phyloP scores from a whole-genome alignment of 2,888 invertebrate species.

The Strigamia crassipes region DNA sequence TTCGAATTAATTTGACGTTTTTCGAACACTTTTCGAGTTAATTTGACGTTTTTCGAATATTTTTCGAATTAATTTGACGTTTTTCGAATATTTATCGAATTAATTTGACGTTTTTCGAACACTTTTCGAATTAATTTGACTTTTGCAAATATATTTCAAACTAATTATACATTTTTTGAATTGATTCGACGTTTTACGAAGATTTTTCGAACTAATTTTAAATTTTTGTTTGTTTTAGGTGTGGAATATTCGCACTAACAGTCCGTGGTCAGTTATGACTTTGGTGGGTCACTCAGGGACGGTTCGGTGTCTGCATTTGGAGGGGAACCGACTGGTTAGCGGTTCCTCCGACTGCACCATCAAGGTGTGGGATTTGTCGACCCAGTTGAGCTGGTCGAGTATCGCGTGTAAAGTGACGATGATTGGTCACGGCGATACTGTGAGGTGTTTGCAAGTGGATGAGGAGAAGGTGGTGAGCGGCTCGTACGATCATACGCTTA shows the following conservation, averaged over 20 bases:
- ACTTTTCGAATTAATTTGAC: too few relatives aligned
- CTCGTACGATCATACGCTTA: slow-evolving; percentile 62
- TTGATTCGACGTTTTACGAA: too few relatives aligned
- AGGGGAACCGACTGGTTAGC: slow-evolving; percentile 59
- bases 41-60: too few relatives aligned
- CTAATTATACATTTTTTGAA: too few relatives aligned
- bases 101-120: too few relatives aligned
- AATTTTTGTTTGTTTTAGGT: slow-evolving; percentile 59
- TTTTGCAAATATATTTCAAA: too few relatives aligned
- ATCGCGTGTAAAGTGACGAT: slow-evolving; percentile 64
- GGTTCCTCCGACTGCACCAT: slow-evolving; percentile 62
- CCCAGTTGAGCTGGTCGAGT: slow-evolving; percentile 61
- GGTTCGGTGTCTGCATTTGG: slow-evolving; percentile 62
- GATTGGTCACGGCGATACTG: slow-evolving; percentile 62
- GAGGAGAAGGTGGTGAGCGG: slow-evolving; percentile 62
- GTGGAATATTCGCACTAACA: slow-evolving; percentile 63
- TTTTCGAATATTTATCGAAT: too few relatives aligned
- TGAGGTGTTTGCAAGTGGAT: slow-evolving; percentile 62
- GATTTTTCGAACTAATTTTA: too few relatives aligned
- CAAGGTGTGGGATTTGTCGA: slow-evolving; percentile 62
- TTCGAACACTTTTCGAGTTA: too few relatives aligned
- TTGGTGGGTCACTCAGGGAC: slow-evolving; percentile 63
- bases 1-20: too few relatives aligned
- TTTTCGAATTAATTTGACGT: too few relatives aligned
- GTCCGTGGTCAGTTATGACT: slow-evolving; percentile 63